Evolutionary conservation across 2,797 vertebrate species (phyloP).

Genomic region (Liasis olivaceus): DNA sequence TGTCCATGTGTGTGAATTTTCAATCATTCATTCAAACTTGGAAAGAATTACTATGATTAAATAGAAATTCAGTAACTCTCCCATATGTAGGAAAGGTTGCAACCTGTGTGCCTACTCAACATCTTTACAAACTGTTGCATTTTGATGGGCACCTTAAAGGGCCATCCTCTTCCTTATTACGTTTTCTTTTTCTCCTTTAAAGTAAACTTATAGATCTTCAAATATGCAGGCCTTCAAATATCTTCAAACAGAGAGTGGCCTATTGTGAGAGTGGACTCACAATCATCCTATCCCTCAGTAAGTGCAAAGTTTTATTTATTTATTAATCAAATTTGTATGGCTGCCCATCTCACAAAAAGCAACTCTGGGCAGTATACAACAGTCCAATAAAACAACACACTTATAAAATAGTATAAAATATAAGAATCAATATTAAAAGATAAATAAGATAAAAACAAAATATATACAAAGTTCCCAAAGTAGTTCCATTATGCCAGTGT

Average conservation of each 20-base stretch:
- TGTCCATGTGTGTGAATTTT: neutral
- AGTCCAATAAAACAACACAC: no score
- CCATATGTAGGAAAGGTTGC: neutral
- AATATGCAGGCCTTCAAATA: neutral
- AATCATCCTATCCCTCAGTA: neutral
- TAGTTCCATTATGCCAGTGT: neutral
- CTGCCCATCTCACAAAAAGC: no score
- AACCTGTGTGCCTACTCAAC: neutral
- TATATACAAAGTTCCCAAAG: no score
- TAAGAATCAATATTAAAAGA: no score
- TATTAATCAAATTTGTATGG: no score
- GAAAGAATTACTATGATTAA: neutral
- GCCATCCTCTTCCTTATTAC: neutral
- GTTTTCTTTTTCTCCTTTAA: neutral
- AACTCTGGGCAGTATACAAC: no score
- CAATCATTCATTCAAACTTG: neutral
- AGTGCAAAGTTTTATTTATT: no score
- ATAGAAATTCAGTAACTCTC: neutral
- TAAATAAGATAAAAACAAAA: no score
- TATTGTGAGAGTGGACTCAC: neutral
- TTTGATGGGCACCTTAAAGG: neutral
- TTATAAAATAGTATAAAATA: no score
- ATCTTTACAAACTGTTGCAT: neutral
- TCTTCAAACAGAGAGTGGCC: neutral
- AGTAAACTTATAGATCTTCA: neutral